Conservation (phyloP, 2,888 invertebrate species). For the Panopea generosa region DNA sequence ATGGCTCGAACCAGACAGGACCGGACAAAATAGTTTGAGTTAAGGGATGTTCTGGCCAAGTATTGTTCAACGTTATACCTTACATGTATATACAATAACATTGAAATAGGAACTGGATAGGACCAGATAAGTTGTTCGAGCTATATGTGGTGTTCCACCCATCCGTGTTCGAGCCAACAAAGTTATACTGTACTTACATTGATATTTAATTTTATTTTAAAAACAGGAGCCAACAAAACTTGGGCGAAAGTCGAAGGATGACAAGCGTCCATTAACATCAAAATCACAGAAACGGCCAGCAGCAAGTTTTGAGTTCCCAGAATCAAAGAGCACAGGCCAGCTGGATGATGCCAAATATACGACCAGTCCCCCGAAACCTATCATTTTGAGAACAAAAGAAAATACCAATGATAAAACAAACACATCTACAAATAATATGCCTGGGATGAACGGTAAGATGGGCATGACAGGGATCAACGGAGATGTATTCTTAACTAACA, state of each 20-base stretch:
- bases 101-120: no score
- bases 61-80: no score
- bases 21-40: no score
- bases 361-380: constrained; percentile 50
- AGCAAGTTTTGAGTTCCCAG: constrained; percentile 32
- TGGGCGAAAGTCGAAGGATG: constrained; percentile 27
- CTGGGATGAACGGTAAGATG: constrained; percentile 9
- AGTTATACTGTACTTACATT: no score
- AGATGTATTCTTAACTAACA: constrained; percentile 26
- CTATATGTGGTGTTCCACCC: no score
- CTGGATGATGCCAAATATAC: constrained; percentile 21
- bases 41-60: no score
- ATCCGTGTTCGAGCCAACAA: no score
- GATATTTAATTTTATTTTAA: no score
- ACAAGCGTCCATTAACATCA: constrained; percentile 15
- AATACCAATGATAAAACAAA: constrained; percentile 1
- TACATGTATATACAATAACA: no score
- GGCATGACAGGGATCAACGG: constrained; percentile 24
- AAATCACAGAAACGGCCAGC: constrained; percentile 41
- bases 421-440: constrained; percentile 10
- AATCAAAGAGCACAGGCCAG: constrained; percentile 24
- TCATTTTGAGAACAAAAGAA: constrained; percentile 47
- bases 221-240: constrained; percentile 12
- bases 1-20: no score
- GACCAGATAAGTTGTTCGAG: no score